A percentile compares a stretch with the other conserved stretches of the same genome.
These are phyloP conservation scores for Alloscopus bannaensis DNA, from an alignment of 2,888 invertebrate genomes.

Conservation along the genomic window DNA sequence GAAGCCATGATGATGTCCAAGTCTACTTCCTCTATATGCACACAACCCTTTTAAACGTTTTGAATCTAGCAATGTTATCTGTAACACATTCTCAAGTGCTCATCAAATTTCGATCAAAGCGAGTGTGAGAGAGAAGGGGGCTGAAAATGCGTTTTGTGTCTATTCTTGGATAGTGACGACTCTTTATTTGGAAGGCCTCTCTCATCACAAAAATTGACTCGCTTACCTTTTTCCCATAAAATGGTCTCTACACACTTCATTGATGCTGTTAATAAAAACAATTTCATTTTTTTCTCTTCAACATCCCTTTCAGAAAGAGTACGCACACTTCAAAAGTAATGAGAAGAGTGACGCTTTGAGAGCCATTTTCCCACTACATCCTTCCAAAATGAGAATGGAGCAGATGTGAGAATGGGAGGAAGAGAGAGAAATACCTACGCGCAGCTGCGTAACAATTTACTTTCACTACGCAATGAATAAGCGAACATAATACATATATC, in stretches of 20 bases:
- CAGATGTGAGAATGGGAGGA: too few species aligned
- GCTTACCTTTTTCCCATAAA: slow-evolving; percentile 24
- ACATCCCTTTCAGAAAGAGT: background rate
- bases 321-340: too few species aligned
- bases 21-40: too few species aligned
- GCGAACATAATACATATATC: slow-evolving; percentile 37
- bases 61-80: too few species aligned
- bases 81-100: background rate
- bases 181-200: slow-evolving; percentile 55
- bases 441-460: too few species aligned
- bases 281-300: background rate
- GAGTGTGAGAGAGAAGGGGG: slow-evolving; percentile 13
- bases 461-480: too few species aligned
- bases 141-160: slow-evolving; percentile 35
- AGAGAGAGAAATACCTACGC: too few species aligned
- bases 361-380: too few species aligned
- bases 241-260: slow-evolving; percentile 2
- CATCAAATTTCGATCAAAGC: slow-evolving; percentile 52
- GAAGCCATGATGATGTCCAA: background rate
- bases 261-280: background rate
- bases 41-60: too few species aligned
- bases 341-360: slow-evolving; percentile 10
- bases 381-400: too few species aligned
- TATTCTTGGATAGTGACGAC: slow-evolving; percentile 56
- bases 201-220: slow-evolving; percentile 10